These are phyloP conservation scores for Ptychoptera contaminata DNA, from an alignment of 2,888 invertebrate genomes.

Conservation along the genomic window DNA sequence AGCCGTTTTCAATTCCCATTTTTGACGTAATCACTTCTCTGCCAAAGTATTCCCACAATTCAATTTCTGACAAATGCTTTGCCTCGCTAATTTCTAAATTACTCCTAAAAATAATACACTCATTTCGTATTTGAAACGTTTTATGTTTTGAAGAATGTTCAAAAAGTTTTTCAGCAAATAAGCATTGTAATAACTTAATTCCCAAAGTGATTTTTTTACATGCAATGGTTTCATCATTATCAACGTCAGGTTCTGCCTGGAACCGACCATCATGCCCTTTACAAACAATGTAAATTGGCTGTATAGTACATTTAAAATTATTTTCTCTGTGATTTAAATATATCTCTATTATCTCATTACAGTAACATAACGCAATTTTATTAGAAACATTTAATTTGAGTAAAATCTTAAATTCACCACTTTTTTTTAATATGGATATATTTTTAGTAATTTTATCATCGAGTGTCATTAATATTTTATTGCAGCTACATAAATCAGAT, in stretches of 20 bases:
- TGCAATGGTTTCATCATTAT: conserved; percentile 44
- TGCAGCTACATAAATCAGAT: neutral
- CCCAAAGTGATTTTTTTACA: conserved; percentile 59
- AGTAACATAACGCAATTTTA: neutral
- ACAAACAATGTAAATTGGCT: conserved; percentile 70
- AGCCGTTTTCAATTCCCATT: conserved; percentile 41
- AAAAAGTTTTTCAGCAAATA: conserved; percentile 74
- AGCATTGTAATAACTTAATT: conserved; percentile 64
- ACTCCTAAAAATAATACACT: conserved; percentile 61
- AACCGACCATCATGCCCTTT: conserved; percentile 64
- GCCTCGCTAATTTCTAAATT: conserved; percentile 53
- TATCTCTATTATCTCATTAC: neutral
- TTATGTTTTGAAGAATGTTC: conserved; percentile 62
- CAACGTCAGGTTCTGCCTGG: conserved; percentile 37
- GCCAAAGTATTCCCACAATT: conserved; percentile 74
- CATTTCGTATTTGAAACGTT: conserved; percentile 65
- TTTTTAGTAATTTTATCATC: neutral
- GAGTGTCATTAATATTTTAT: neutral
- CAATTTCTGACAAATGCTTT: conserved; percentile 54
- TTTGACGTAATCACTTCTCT: conserved; percentile 64
- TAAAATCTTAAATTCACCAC: neutral
- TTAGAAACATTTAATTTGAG: neutral
- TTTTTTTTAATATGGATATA: neutral
- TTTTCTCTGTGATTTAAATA: conserved; percentile 6
- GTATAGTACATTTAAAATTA: conserved; percentile 14